These are phyloP conservation scores for Crypturellus tataupa DNA, from an alignment of 2,797 vertebrate genomes.

Conservation along the genomic window DNA sequence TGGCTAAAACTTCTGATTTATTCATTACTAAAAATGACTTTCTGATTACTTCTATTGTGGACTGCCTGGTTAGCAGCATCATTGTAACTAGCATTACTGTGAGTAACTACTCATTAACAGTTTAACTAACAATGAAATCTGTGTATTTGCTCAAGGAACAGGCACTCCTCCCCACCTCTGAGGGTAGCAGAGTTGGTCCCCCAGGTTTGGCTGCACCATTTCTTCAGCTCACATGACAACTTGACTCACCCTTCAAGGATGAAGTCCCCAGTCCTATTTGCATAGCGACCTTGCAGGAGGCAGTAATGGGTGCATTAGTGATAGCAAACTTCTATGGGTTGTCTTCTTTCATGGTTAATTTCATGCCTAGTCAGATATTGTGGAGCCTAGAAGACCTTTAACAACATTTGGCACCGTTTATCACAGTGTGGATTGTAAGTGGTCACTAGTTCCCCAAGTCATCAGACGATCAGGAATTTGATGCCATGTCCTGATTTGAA, in stretches of 20 bases:
- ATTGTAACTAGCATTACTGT: background rate
- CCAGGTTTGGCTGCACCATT: background rate
- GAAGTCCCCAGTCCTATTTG: background rate
- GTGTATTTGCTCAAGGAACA: background rate
- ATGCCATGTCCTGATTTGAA: background rate
- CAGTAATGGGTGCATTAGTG: accelerated
- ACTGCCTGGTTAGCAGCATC: background rate
- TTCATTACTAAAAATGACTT: background rate
- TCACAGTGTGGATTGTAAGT: background rate
- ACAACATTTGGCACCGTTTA: background rate
- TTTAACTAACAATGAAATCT: background rate
- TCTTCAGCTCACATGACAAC: background rate
- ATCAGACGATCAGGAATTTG: background rate
- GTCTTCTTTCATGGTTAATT: background rate
- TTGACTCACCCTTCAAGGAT: background rate
- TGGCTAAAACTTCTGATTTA: background rate
- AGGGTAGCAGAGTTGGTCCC: background rate
- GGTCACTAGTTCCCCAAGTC: background rate
- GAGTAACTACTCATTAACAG: background rate
- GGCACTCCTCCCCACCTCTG: background rate
- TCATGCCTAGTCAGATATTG: background rate
- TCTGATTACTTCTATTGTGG: background rate
- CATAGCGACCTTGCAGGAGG: background rate
- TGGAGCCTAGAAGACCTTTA: background rate
- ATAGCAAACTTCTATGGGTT: background rate